Base-by-base conservation (phyloP, 2,797 vertebrate genomes). In the Muscicapa striata region DNA sequence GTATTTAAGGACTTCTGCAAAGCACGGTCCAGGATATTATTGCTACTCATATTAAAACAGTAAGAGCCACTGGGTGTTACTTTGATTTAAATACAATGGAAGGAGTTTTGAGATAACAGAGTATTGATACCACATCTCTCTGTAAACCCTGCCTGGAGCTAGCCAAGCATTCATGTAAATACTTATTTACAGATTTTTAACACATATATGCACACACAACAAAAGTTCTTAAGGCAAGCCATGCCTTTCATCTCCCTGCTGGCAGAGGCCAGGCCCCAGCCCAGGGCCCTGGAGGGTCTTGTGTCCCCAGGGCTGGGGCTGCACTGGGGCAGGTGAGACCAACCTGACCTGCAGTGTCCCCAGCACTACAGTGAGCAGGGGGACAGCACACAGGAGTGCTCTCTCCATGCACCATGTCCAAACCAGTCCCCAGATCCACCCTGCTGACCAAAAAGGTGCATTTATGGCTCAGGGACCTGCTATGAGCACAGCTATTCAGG, bases 321-420 rank as follows among this genome's bases (percentile, higher is more conserved):
- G 57, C 23, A 9, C 38, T 23, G n/a, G 63, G 18, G 13, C 20
- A 19, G 58, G 24, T 0, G 3, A n/a, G 36, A 34, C 13, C 57
- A 9, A 11, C n/a, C 43, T 45, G 64, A 15, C n/a, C 51, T 17
- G 49, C 1, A 0, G 1, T 6, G 26, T 55, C 30, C n/a, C 51
- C 29, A 4, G 18, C 4, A 0, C 30, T n/a, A 10, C 3, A 1
- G 4, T 0, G 38, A 22, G 41, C 5, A 3, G 51, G 19, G 6
- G 40, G 26, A 34, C 5, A n/a, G 22, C 17, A 2, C 19, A 22
- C 11, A 3, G 20, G 23, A 20, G 5, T 3, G 30, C 9, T 8
- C 70, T 7, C 36, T 34, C 58, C 67, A 1, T 1, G 13, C 46
- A 51, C 46, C 19, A 2, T 0, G 2, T 7, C 66, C 61, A 22